Percentiles rank a stretch among this genome's conserved stretches.
Evolutionary conservation across 1,140 invertebrate species (phyloP).

Genomic region (Saxidomus purpurata): DNA sequence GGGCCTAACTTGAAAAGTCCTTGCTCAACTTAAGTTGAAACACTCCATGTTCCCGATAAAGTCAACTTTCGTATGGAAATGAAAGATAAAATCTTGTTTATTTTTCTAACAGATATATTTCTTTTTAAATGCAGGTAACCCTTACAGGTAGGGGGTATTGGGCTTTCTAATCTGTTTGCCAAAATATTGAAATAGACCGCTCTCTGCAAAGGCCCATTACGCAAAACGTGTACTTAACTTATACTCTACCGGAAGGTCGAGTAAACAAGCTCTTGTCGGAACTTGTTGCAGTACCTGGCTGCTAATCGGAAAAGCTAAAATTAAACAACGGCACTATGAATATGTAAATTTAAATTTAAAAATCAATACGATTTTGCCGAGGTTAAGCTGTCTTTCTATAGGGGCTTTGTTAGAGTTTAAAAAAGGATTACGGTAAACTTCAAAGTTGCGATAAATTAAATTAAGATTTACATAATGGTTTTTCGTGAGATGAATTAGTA

Average conservation of each 20-base stretch:
- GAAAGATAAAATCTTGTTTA: slow-evolving; percentile 45
- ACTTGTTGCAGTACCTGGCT: background rate
- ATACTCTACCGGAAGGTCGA: background rate
- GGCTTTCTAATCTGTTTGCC: slow-evolving; percentile 9
- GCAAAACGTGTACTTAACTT: slow-evolving; percentile 29
- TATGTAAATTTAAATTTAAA: slow-evolving; percentile 42
- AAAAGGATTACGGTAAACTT: slow-evolving; percentile 44
- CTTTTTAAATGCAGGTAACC: slow-evolving; percentile 16
- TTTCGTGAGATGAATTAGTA: background rate
- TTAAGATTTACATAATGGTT: slow-evolving; percentile 40
- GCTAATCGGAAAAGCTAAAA: background rate
- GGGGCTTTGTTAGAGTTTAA: slow-evolving; percentile 27
- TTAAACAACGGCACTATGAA: slow-evolving; percentile 17
- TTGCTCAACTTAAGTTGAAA: background rate
- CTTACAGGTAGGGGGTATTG: slow-evolving; percentile 27
- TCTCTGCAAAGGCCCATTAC: background rate
- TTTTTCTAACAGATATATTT: slow-evolving; percentile 32
- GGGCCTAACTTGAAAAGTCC: background rate
- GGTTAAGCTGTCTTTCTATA: slow-evolving; percentile 21
- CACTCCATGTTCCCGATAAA: slow-evolving; percentile 19
- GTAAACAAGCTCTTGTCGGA: slow-evolving; percentile 5
- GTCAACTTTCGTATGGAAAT: background rate
- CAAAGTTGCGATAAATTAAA: slow-evolving; percentile 50
- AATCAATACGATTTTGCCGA: slow-evolving; percentile 45
- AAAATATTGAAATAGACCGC: slow-evolving; percentile 48